phyloP scores from a whole-genome alignment of 2,888 invertebrate genomes.

The Smittia sp. region DNA sequence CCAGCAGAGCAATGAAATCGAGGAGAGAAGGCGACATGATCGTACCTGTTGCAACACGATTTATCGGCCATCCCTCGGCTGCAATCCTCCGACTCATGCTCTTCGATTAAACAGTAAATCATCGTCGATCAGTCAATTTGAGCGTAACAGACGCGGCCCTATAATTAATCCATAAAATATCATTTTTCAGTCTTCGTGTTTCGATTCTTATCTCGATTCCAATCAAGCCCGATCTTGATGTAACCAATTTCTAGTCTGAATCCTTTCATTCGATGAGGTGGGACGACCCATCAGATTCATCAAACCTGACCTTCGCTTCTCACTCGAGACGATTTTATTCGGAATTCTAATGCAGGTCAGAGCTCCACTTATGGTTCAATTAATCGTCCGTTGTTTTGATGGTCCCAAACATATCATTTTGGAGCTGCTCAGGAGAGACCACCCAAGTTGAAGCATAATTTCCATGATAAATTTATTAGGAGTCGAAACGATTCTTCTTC shows the following conservation, averaged over 20 bases:
- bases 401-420: neutral
- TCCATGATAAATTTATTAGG: conserved; percentile 29
- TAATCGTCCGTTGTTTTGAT: neutral
- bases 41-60: neutral
- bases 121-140: conserved; percentile 25
- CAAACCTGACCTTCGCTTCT: neutral
- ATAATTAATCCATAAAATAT: conserved; percentile 31
- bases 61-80: neutral
- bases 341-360: conserved; percentile 13
- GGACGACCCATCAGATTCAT: neutral
- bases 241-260: conserved; percentile 16
- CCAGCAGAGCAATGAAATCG: neutral
- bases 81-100: too few relatives aligned
- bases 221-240: conserved; percentile 7
- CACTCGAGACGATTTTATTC: neutral
- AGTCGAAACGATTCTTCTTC: neutral
- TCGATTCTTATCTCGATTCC: conserved; percentile 35
- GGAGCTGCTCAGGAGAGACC: neutral
- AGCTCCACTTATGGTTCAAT: neutral
- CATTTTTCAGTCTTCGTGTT: neutral
- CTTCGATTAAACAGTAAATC: too few relatives aligned
- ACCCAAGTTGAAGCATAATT: conserved; percentile 25
- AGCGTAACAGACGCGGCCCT: neutral
- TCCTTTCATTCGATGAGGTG: neutral
- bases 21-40: neutral